Conservation (phyloP, 1,140 invertebrate species). For the Phortica variegata region DNA sequence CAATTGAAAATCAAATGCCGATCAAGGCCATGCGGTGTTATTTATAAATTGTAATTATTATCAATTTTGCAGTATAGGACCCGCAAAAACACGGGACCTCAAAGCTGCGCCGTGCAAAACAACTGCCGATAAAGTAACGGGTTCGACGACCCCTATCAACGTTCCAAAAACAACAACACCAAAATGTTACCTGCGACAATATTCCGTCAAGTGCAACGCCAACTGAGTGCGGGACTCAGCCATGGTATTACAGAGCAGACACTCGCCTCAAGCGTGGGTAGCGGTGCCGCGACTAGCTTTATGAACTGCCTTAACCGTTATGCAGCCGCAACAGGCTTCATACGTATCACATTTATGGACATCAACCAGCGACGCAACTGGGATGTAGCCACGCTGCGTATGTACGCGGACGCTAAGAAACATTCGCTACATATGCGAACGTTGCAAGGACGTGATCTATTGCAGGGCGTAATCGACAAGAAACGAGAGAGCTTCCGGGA, state of each 20-base stretch:
- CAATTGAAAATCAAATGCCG: no score
- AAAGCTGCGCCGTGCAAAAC: no score
- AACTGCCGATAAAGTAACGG: no score
- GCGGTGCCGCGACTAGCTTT: constrained; percentile 21
- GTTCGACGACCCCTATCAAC: no score
- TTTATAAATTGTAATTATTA: no score
- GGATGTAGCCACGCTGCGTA: constrained; percentile 40
- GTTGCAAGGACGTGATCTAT: constrained; percentile 57
- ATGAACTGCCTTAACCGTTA: constrained; percentile 49
- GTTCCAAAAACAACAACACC: no score
- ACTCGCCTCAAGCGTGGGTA: constrained; percentile 32
- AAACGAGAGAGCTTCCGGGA: constrained; percentile 64
- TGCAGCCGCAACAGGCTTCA: constrained; percentile 50
- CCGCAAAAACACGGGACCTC: no score
- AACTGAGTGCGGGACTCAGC: constrained; percentile 28
- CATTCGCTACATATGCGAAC: constrained; percentile 43
- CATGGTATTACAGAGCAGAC: constrained; percentile 36
- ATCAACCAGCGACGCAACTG: constrained; percentile 45
- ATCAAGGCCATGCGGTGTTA: no score
- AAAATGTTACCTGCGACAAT: constrained; percentile 44
- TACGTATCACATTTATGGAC: constrained; percentile 48
- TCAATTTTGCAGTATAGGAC: no score
- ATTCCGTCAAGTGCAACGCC: constrained; percentile 43
- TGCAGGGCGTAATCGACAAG: constrained; percentile 62
- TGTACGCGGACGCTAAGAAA: constrained; percentile 49